Evolutionary conservation across 2,888 invertebrate species (phyloP).

Genomic region (Drosophila subquinaria): DNA sequence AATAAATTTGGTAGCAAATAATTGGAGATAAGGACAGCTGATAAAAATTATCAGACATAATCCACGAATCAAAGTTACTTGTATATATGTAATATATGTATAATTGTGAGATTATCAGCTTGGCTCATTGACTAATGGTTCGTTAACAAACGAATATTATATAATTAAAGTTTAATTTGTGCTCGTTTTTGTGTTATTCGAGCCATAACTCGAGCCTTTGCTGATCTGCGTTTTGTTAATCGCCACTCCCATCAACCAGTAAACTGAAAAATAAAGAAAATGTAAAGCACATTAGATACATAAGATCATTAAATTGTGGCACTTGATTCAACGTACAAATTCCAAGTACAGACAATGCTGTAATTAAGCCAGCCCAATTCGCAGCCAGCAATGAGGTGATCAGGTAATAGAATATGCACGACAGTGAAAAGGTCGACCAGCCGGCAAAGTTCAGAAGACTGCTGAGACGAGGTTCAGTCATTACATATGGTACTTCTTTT

Average conservation of each 20-base stretch:
- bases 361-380: constrained; percentile 86
- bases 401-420: constrained; percentile 79
- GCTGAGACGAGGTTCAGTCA: constrained; percentile 88
- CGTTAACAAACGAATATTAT: constrained; percentile 54
- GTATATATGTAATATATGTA: constrained; percentile 28
- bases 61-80: constrained; percentile 47
- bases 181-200: constrained; percentile 63
- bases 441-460: constrained; percentile 90
- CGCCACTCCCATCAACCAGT: constrained; percentile 91
- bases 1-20: constrained; percentile 36
- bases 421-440: constrained; percentile 87
- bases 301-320: neutral
- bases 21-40: constrained; percentile 47
- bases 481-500: constrained; percentile 88
- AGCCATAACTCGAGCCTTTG: constrained; percentile 93
- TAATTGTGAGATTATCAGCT: constrained; percentile 77
- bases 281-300: neutral
- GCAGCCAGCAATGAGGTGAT: constrained; percentile 83
- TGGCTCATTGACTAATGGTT: constrained; percentile 71
- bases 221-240: constrained; percentile 94
- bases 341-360: constrained; percentile 87
- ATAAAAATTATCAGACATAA: constrained; percentile 39
- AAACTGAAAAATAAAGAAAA: constrained; percentile 87
- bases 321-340: constrained; percentile 89
- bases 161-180: constrained; percentile 64